These are phyloP conservation scores for Yasuhikotakia modesta DNA, from an alignment of 2,797 vertebrate species.

Conservation along the genomic window DNA sequence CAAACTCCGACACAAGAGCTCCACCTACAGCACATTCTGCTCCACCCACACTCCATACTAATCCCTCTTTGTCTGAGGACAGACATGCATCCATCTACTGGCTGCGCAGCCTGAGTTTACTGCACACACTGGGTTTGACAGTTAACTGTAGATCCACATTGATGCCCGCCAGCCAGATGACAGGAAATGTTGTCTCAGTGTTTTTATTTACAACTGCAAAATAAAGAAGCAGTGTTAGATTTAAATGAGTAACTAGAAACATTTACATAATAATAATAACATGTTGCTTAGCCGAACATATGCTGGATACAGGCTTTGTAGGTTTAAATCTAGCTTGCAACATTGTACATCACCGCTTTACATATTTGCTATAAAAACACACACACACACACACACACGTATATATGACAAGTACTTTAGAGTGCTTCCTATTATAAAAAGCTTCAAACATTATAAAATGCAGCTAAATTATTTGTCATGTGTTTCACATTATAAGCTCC, in stretches of 20 bases:
- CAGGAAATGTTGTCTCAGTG: neutral
- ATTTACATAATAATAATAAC: too few relatives aligned
- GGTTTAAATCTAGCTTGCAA: neutral
- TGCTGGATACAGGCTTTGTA: neutral
- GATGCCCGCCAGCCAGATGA: neutral
- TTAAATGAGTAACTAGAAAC: too few relatives aligned
- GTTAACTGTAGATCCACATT: slow-evolving; percentile 25
- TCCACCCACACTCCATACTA: slow-evolving; percentile 58
- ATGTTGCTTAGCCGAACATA: too few relatives aligned
- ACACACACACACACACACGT: too few relatives aligned
- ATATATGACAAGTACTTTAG: too few relatives aligned
- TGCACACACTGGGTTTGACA: slow-evolving; percentile 20
- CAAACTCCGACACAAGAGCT: slow-evolving; percentile 81
- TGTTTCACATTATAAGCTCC: slow-evolving; percentile 17
- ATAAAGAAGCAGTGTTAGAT: neutral
- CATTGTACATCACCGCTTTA: neutral
- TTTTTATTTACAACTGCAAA: neutral
- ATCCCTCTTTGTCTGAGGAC: slow-evolving; percentile 49
- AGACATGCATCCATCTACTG: slow-evolving; percentile 7
- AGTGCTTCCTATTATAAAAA: too few relatives aligned
- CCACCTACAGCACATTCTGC: slow-evolving; percentile 78
- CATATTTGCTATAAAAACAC: neutral
- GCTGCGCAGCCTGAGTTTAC: slow-evolving; percentile 11
- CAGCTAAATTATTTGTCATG: neutral
- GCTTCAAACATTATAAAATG: neutral